A percentile compares a stretch with the other conserved stretches of the same genome.
Evolutionary conservation across 2,888 invertebrate genomes (phyloP).

Genomic region (Sarcophaga subvicina): DNA sequence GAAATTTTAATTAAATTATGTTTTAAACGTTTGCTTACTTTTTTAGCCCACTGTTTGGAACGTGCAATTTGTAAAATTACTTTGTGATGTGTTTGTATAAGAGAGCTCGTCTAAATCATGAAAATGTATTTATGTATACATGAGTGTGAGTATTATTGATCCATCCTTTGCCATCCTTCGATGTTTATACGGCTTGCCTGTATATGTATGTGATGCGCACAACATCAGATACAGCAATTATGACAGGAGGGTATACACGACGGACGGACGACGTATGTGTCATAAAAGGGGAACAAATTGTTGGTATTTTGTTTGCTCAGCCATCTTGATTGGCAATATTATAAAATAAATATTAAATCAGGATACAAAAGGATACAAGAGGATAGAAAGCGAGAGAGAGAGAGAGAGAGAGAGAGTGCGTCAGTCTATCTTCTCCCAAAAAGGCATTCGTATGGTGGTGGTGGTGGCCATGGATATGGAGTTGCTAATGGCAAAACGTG

Average conservation of each 20-base stretch:
- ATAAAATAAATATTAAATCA: constrained; percentile 80
- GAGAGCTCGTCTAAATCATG: background rate
- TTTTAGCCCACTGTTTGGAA: constrained; percentile 34
- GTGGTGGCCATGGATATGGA: background rate
- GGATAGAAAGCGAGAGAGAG: constrained; percentile 9
- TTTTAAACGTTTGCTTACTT: background rate
- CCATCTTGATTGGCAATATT: constrained; percentile 82
- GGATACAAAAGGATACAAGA: background rate
- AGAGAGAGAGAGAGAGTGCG: constrained; percentile 1
- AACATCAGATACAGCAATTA: constrained; percentile 43
- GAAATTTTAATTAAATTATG: too few species aligned
- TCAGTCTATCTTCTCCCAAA: background rate
- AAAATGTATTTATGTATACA: constrained; percentile 23
- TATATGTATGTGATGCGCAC: constrained; percentile 54
- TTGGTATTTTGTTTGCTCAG: constrained; percentile 80
- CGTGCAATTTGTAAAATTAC: constrained; percentile 49
- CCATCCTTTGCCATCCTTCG: constrained; percentile 72
- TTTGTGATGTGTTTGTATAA: constrained; percentile 19
- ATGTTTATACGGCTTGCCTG: constrained; percentile 44
- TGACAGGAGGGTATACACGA: constrained; percentile 10
- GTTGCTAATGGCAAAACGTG: constrained; percentile 54
- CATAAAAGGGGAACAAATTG: constrained; percentile 17
- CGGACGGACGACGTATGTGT: constrained; percentile 25
- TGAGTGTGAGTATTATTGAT: constrained; percentile 76
- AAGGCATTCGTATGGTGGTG: background rate